phyloP scores from a whole-genome alignment of 2,888 invertebrate species.

The Drosophila macrospina region DNA sequence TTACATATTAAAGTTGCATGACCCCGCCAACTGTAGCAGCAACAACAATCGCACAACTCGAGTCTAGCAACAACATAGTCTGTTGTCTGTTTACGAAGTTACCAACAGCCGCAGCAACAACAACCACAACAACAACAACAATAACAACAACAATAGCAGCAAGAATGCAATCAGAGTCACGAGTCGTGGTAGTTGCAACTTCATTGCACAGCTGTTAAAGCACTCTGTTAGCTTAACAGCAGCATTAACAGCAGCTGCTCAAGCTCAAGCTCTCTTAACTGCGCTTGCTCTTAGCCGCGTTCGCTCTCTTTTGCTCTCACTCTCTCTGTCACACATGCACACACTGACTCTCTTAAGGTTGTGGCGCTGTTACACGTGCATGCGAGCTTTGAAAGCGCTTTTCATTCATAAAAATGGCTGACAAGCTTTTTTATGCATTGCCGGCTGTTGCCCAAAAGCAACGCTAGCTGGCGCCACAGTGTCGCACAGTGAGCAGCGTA shows the following conservation, averaged over 20 bases:
- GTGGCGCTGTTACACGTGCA: constrained; percentile 27
- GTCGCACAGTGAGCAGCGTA: constrained; percentile 19
- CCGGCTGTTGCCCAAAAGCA: constrained; percentile 62
- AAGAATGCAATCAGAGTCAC: constrained; percentile 28
- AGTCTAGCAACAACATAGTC: background rate
- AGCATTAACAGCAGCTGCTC: constrained; percentile 20
- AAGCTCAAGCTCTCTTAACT: constrained; percentile 9
- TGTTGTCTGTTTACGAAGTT: constrained; percentile 51
- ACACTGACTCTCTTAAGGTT: constrained; percentile 11
- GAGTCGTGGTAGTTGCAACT: constrained; percentile 15
- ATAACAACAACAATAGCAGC: constrained; percentile 18
- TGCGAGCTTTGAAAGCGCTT: constrained; percentile 68
- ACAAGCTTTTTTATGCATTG: constrained; percentile 66
- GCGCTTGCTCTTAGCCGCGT: background rate
- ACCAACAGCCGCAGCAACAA: constrained; percentile 22
- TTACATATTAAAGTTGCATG: constrained; percentile 84
- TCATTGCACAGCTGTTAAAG: constrained; percentile 60
- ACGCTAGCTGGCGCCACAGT: constrained; percentile 75
- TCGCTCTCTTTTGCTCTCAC: background rate
- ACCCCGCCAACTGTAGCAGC: constrained; percentile 70
- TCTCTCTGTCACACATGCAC: background rate
- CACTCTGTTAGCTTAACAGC: constrained; percentile 50
- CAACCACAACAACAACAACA: constrained; percentile 22
- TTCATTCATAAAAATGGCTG: constrained; percentile 78
- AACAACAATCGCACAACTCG: constrained; percentile 27